phyloP scores from a whole-genome alignment of 2,888 invertebrate species.

The Apamea epomidion region DNA sequence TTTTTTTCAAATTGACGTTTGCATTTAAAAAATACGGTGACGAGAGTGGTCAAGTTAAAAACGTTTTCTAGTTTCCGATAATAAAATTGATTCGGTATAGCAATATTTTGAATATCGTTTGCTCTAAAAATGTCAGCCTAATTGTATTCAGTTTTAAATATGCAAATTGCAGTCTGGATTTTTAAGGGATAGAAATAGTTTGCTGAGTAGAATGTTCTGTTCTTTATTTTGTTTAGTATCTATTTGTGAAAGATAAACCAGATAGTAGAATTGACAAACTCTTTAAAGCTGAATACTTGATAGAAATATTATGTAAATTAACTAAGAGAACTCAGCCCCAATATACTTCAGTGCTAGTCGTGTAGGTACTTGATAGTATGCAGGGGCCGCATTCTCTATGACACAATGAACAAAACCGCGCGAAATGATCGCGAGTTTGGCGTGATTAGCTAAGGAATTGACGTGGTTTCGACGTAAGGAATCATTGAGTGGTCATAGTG shows the following conservation, averaged over 20 bases:
- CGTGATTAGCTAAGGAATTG: too few relatives aligned
- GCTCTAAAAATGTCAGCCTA: constrained; percentile 46
- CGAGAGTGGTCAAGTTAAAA: constrained; percentile 49
- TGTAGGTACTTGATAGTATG: not conserved
- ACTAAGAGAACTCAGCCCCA: not conserved
- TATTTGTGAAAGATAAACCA: constrained; percentile 1
- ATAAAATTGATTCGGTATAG: constrained; percentile 35
- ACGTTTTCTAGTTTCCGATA: constrained; percentile 57
- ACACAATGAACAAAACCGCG: too few relatives aligned
- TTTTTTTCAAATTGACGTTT: constrained; percentile 37
- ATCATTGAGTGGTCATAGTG: too few relatives aligned
- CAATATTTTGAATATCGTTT: constrained; percentile 43
- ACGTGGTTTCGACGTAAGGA: too few relatives aligned
- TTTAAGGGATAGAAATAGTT: constrained; percentile 34
- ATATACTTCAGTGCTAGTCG: not conserved
- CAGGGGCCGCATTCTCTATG: too few relatives aligned
- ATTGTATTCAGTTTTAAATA: constrained; percentile 55
- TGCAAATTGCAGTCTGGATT: constrained; percentile 49
- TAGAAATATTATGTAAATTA: constrained; percentile 12
- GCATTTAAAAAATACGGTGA: constrained; percentile 43
- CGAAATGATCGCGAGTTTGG: too few relatives aligned
- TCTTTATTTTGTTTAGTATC: constrained; percentile 27
- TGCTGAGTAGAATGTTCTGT: constrained; percentile 17
- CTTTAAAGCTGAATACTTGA: not conserved
- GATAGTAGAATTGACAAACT: not conserved